Evolutionary conservation across 2,113 vertebrate species (phyloP).

Genomic region (Smithornis capensis): DNA sequence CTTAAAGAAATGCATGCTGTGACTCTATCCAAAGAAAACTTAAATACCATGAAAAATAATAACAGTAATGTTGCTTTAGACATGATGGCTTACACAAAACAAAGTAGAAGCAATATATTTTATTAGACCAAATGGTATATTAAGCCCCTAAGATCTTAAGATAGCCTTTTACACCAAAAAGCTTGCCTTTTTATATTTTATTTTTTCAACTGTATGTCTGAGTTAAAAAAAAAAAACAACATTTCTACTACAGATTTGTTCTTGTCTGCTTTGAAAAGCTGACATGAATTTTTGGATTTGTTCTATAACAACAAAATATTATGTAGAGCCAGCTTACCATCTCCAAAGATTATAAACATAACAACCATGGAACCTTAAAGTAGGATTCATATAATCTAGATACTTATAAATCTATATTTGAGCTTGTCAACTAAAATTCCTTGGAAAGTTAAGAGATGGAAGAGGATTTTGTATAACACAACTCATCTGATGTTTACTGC

Average conservation of each 20-base stretch:
- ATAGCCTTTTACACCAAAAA: neutral
- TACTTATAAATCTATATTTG: neutral
- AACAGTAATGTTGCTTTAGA: neutral
- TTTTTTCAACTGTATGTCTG: neutral
- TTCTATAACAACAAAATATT: neutral
- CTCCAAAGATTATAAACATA: neutral
- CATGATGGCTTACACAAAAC: neutral
- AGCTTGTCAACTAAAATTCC: neutral
- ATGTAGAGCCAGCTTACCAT: neutral
- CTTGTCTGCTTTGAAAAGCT: neutral
- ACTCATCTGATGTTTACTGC: rapidly evolving
- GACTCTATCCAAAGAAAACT: neutral
- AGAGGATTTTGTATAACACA: neutral
- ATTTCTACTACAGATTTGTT: neutral
- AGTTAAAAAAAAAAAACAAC: neutral
- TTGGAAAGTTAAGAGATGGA: neutral
- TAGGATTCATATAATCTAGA: neutral
- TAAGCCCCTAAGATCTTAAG: neutral
- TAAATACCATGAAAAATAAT: slow-evolving; percentile 3
- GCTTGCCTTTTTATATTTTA: neutral
- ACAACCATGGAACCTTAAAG: neutral
- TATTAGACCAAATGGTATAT: neutral
- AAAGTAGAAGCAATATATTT: slow-evolving; percentile 2
- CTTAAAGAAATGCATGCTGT: neutral
- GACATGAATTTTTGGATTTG: neutral